Evolutionary conservation across 1,140 invertebrate genomes (phyloP).

Genomic region (Calliphora vicina): DNA sequence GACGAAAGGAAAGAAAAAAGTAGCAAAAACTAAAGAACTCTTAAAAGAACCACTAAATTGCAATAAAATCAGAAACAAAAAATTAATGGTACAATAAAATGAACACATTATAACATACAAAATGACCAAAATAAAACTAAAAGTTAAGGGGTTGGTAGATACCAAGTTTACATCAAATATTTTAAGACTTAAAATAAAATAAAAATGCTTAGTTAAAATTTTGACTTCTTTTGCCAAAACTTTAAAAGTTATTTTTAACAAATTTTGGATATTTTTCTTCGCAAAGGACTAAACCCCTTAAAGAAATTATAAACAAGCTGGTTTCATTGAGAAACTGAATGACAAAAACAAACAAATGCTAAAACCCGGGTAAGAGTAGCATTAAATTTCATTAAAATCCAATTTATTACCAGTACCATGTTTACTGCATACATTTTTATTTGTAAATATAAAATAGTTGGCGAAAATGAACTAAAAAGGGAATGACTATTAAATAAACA

Average conservation of each 20-base stretch:
- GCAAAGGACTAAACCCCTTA: too few species aligned
- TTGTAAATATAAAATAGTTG: background rate
- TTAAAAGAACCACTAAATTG: background rate
- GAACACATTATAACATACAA: background rate
- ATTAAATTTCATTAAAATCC: conserved; percentile 32
- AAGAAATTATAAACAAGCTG: too few species aligned
- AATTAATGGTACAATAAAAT: background rate
- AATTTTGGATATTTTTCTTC: too few species aligned
- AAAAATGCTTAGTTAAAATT: too few species aligned
- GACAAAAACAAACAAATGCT: background rate
- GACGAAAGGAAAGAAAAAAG: background rate
- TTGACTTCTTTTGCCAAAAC: too few species aligned
- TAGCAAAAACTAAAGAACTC: too few species aligned
- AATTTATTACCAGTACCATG: conserved; percentile 19
- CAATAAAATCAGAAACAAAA: background rate
- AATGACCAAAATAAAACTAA: background rate
- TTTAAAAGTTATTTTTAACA: too few species aligned
- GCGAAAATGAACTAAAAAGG: background rate
- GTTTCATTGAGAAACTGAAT: too few species aligned
- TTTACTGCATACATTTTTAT: background rate
- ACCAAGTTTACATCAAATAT: too few species aligned
- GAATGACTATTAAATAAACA: background rate
- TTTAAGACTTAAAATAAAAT: too few species aligned
- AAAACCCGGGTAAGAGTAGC: background rate
- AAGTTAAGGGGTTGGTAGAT: background rate